Evolutionary conservation across 1,140 invertebrate genomes (phyloP), one percentile per base, ranked within the genome.

Genomic region (Drosophila busckii): DNA sequence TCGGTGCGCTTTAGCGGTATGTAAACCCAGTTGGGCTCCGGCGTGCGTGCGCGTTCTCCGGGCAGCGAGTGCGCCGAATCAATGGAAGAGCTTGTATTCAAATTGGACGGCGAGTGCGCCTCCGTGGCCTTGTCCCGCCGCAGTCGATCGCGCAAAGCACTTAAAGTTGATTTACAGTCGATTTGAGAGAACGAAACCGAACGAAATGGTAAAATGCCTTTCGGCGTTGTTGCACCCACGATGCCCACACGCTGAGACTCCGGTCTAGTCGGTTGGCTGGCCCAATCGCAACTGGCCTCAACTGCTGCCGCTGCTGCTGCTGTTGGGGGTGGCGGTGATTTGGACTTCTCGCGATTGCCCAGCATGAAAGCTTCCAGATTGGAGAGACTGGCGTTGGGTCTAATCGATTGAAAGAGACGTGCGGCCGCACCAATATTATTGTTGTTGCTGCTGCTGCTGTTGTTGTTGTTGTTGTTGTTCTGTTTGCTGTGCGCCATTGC

Each of bases 171-270:
- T 46, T 83, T 85, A 66, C 92, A 93, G 78, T 95, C 94, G 26
- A 94, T 93, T 87, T 95, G 94, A 0, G 94, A 94, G 70, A 95
- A 95, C 5, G 94, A 95, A 3, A 94, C 93, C 70, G 93, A 95
- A 16, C 94, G 89, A 62, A 92, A 93, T 2, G 93, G 92, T 28
- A 53, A 45, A 59, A 91, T 90, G 23, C 88, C 89, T 41, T 89
- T 89, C 63, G 91, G 90, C 4, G 89, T 91, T 31, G 90, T 91
- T 45, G 90, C 89, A 9, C 90, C 90, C 20, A 90, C 88, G 42
- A 12, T 52, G 48, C n/a, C 37, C 16, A 90, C 89, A 6, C 88
- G 88, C 22, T 90, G 89, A 20, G 89, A 88, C 56, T 91, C 90
- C 10, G 90, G 88, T 66, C 89, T 89, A n/a, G 89, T 75, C 29